These are phyloP conservation scores for Eustalomyia histrio DNA, from an alignment of 2,888 invertebrate genomes.

Conservation along the genomic window DNA sequence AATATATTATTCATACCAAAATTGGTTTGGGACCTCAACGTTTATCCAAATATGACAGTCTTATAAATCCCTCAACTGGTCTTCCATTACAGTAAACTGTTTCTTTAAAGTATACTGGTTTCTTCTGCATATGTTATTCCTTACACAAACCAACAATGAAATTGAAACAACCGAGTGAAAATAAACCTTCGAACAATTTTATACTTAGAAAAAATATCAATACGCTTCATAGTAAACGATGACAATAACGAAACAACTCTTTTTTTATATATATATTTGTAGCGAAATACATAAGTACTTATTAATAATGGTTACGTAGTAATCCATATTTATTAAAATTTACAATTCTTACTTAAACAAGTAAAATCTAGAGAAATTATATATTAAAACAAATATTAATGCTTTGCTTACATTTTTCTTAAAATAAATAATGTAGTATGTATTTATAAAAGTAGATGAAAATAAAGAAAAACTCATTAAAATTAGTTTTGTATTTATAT, in stretches of 20 bases:
- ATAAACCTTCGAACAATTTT: slow-evolving; percentile 32
- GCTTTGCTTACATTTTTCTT: slow-evolving; percentile 53
- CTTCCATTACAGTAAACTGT: slow-evolving; percentile 60
- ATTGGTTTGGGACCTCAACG: slow-evolving; percentile 88
- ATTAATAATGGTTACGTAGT: slow-evolving; percentile 41
- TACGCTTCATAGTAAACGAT: slow-evolving; percentile 65
- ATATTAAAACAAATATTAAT: slow-evolving; percentile 28
- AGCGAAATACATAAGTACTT: background rate
- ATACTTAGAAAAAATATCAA: slow-evolving; percentile 33
- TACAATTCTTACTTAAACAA: slow-evolving; percentile 21
- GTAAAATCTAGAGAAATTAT: slow-evolving; percentile 7
- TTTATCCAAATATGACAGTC: slow-evolving; percentile 79
- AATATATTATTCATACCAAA: slow-evolving; percentile 91
- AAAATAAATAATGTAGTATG: slow-evolving; percentile 26
- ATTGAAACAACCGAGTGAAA: slow-evolving; percentile 54
- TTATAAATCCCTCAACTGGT: slow-evolving; percentile 78
- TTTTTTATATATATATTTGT: slow-evolving; percentile 29
- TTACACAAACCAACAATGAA: background rate
- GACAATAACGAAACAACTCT: slow-evolving; percentile 64
- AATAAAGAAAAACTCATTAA: background rate
- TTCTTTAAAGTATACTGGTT: background rate
- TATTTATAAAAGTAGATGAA: slow-evolving; percentile 16
- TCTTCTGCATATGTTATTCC: background rate
- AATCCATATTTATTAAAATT: slow-evolving; percentile 40
- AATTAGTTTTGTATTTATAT: no score